phyloP scores from a whole-genome alignment of 2,797 vertebrate genomes.

The Coccyzus lansbergi region DNA sequence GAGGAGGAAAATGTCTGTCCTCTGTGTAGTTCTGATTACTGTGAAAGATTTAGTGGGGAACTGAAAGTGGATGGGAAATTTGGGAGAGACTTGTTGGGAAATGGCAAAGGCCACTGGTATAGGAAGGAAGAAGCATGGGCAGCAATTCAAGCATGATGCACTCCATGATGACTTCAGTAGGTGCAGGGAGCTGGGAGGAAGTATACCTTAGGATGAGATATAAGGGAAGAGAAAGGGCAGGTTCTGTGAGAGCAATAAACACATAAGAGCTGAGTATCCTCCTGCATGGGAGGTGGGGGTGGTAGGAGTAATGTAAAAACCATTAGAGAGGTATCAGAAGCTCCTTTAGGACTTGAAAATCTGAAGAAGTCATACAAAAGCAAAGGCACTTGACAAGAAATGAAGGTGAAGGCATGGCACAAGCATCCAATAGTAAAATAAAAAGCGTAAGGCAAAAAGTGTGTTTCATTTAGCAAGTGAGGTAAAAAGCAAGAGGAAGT shows the following conservation, averaged over 20 bases:
- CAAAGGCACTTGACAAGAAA: not conserved
- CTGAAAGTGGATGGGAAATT: not conserved
- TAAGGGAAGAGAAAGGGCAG: not conserved
- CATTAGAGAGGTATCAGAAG: not conserved
- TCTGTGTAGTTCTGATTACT: not conserved
- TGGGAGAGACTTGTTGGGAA: not conserved
- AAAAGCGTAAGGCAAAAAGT: not conserved
- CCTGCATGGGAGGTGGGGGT: not conserved
- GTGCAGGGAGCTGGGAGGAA: not conserved
- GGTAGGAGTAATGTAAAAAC: not conserved
- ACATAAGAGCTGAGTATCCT: not conserved
- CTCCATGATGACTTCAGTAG: not conserved
- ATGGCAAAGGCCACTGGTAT: fast-evolving
- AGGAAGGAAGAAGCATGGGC: not conserved
- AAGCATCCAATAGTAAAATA: not conserved
- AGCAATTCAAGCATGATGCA: fast-evolving
- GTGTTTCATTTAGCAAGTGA: not conserved
- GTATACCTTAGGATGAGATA: not conserved
- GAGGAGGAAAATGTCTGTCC: not conserved
- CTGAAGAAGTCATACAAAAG: not conserved
- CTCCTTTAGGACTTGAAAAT: not conserved
- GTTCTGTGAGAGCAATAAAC: not conserved
- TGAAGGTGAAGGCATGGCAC: not conserved
- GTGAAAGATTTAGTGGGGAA: not conserved
- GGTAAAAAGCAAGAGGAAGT: not conserved